Conservation (phyloP, 2,797 vertebrate species). For the Rhinoraja longicauda region DNA sequence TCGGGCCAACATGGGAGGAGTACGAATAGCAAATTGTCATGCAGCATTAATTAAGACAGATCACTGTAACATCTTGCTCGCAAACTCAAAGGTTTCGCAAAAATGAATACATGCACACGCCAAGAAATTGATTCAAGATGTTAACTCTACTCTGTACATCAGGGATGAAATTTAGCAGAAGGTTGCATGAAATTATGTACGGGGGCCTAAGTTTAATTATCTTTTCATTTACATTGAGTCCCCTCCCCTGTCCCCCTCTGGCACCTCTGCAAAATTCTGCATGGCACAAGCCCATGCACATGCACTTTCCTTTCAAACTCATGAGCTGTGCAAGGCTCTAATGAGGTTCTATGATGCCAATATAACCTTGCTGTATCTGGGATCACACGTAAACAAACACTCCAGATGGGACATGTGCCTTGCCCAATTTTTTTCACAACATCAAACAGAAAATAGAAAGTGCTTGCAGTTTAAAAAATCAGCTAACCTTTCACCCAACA, state of each 20-base stretch:
- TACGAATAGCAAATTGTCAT: background rate
- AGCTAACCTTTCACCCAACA: background rate
- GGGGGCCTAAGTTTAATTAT: background rate
- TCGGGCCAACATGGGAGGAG: background rate
- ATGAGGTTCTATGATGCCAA: background rate
- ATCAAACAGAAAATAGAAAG: background rate
- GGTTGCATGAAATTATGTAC: background rate
- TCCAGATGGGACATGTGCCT: slow-evolving; percentile 14
- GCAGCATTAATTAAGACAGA: background rate
- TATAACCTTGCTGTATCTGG: background rate
- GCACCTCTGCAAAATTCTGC: background rate
- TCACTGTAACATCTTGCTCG: background rate
- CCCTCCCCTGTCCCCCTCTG: background rate
- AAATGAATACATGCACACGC: background rate
- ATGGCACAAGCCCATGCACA: background rate
- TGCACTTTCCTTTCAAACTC: background rate
- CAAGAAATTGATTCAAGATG: background rate
- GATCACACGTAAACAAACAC: background rate
- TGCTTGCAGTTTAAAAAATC: too few species aligned
- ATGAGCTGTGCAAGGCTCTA: background rate
- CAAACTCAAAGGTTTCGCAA: background rate
- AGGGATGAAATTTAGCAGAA: background rate
- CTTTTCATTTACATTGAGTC: background rate
- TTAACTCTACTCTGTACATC: background rate
- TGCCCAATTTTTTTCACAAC: background rate